Evolutionary conservation across 2,113 vertebrate genomes (phyloP).

Genomic region (chimpanzee (Pan troglodytes)): DNA sequence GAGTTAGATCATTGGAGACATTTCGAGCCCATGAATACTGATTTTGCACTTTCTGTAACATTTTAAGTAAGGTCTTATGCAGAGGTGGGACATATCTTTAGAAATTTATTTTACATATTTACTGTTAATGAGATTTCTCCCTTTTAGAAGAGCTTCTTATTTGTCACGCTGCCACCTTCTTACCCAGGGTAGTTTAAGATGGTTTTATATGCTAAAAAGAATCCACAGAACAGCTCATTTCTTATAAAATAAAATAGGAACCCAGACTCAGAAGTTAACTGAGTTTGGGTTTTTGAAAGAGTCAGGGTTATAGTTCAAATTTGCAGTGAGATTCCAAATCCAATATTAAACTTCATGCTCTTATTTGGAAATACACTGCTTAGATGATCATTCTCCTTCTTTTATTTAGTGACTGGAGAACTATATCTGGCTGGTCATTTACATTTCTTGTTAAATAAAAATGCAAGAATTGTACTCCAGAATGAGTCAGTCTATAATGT

Average conservation of each 20-base stretch:
- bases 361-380: background rate
- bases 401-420: conserved; percentile 27
- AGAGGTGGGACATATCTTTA: background rate
- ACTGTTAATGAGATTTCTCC: background rate
- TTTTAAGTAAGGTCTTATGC: background rate
- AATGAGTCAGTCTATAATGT: conserved; percentile 43
- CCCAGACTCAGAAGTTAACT: background rate
- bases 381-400: background rate
- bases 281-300: background rate
- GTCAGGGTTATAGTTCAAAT: background rate
- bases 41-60: background rate
- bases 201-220: background rate
- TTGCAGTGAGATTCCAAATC: background rate
- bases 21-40: background rate
- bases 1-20: background rate
- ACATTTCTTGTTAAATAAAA: conserved; percentile 41
- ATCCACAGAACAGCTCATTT: background rate
- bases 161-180: background rate
- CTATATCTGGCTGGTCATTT: background rate
- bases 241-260: background rate
- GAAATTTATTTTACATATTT: background rate
- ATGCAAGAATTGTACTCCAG: background rate
- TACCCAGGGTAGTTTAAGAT: background rate
- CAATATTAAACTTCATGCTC: background rate
- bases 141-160: background rate